Conservation (phyloP, 92 coral and sea anemone species). For the Porites rus region DNA sequence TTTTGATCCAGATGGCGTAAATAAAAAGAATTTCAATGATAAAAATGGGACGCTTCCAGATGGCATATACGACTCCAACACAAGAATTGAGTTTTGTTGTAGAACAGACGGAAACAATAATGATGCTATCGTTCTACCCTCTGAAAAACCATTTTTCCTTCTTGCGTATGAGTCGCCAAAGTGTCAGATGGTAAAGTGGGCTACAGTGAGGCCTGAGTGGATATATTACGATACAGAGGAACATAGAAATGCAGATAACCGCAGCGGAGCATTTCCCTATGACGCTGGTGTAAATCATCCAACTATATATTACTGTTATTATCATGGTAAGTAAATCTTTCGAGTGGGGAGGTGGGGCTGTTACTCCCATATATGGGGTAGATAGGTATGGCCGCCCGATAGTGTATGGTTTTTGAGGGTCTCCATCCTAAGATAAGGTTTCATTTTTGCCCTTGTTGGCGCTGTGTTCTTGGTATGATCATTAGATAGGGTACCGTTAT, state of each 20-base stretch:
- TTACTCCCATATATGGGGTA: too few relatives aligned
- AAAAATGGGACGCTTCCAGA: conserved; percentile 48
- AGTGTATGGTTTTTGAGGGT: too few relatives aligned
- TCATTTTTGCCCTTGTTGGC: too few relatives aligned
- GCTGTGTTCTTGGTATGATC: too few relatives aligned
- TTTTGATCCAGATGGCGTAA: conserved; percentile 35
- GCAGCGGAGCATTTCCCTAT: not conserved
- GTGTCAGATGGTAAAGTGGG: conserved; percentile 78
- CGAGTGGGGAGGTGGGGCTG: too few relatives aligned
- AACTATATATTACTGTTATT: conserved; percentile 59
- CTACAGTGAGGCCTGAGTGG: conserved; percentile 68
- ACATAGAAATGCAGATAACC: not conserved
- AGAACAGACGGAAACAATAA: conserved; percentile 47
- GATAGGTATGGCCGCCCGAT: too few relatives aligned
- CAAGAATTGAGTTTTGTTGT: conserved; percentile 60
- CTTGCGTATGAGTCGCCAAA: conserved; percentile 65
- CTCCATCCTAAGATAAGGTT: too few relatives aligned
- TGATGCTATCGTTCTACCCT: conserved; percentile 53
- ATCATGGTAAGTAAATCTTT: conserved; percentile 42
- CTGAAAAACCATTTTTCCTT: conserved; percentile 63
- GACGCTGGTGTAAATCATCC: conserved; percentile 13
- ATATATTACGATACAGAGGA: conserved; percentile 56
- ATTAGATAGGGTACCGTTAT: too few relatives aligned
- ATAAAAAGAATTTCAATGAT: not conserved
- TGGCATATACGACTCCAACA: conserved; percentile 27